These are phyloP conservation scores for Bovichtus variegatus DNA, from an alignment of 2,797 vertebrate species.

Conservation along the genomic window DNA sequence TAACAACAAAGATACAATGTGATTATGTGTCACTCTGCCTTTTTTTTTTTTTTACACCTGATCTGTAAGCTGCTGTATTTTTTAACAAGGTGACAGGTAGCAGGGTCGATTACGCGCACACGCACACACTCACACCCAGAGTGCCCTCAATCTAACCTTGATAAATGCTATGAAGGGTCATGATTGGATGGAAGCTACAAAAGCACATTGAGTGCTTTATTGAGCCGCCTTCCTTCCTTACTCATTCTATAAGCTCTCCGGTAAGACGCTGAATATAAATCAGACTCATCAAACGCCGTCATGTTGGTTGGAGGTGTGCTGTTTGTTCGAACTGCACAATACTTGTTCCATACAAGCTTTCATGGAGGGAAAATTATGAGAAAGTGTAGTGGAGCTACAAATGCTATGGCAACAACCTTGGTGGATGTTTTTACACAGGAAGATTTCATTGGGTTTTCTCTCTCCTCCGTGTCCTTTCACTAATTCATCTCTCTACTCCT, in stretches of 20 bases:
- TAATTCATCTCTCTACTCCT: slow-evolving; percentile 49
- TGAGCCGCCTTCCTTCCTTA: slow-evolving; percentile 23
- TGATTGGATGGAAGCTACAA: slow-evolving; percentile 19
- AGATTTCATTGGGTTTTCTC: slow-evolving; percentile 34
- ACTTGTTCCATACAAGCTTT: background rate
- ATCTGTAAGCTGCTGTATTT: slow-evolving; percentile 9
- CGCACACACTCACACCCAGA: background rate
- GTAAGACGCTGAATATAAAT: slow-evolving; percentile 22
- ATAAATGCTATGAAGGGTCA: slow-evolving; percentile 29
- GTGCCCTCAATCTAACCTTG: slow-evolving; percentile 55
- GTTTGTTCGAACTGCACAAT: background rate
- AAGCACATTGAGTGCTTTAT: slow-evolving; percentile 27
- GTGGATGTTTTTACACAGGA: slow-evolving; percentile 41
- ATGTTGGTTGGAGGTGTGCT: slow-evolving; percentile 1
- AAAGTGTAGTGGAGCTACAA: slow-evolving; percentile 47
- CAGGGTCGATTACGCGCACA: slow-evolving; percentile 35
- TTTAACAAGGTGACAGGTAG: slow-evolving; percentile 33
- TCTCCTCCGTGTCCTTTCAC: slow-evolving; percentile 23
- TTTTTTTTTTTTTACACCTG: background rate
- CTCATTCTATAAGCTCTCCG: slow-evolving; percentile 37
- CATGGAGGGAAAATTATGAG: slow-evolving; percentile 9
- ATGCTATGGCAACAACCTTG: slow-evolving; percentile 73
- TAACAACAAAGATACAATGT: background rate
- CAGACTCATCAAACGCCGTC: slow-evolving; percentile 36
- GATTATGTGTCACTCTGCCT: background rate